Evolutionary conservation across 2,888 invertebrate genomes (phyloP).

Genomic region (Drosophila trichaetosa): DNA sequence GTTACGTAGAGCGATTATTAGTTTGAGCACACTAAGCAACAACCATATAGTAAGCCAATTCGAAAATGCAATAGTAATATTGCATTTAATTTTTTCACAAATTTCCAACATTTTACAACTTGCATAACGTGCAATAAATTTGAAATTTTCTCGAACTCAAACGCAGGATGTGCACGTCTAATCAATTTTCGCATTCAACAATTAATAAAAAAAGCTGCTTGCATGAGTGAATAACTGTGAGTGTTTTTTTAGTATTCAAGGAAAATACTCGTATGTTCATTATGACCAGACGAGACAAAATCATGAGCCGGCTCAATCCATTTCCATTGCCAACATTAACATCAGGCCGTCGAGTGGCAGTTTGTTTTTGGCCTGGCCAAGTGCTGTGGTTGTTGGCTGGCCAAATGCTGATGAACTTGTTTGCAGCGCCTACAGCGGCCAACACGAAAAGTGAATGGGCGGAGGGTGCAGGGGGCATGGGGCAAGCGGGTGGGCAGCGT

Average conservation of each 20-base stretch:
- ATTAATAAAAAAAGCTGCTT: slow-evolving; percentile 19
- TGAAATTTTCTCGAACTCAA: neutral
- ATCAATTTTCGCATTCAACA: slow-evolving; percentile 25
- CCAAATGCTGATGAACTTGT: slow-evolving; percentile 77
- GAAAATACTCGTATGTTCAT: slow-evolving; percentile 36
- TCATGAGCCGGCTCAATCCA: slow-evolving; percentile 39
- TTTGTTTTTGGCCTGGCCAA: slow-evolving; percentile 56
- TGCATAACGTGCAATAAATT: neutral
- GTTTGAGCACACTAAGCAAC: neutral
- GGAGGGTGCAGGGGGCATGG: neutral
- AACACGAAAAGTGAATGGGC: slow-evolving; percentile 64
- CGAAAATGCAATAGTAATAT: neutral
- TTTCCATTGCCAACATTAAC: slow-evolving; percentile 44
- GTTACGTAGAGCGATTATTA: neutral
- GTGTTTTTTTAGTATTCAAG: slow-evolving; percentile 35
- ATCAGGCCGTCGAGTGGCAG: slow-evolving; percentile 53
- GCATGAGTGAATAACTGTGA: slow-evolving; percentile 25
- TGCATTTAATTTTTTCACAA: neutral
- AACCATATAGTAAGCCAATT: neutral
- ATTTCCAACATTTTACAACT: neutral
- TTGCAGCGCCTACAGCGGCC: slow-evolving; percentile 66
- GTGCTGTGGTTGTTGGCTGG: slow-evolving; percentile 36
- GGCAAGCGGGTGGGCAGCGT: slow-evolving; percentile 16
- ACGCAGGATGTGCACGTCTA: slow-evolving; percentile 4
- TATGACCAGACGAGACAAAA: slow-evolving; percentile 20